Percentiles rank a stretch among this genome's conserved stretches.
phyloP scores from a whole-genome alignment of 1,140 invertebrate genomes.

The Trinorchestia longiramus region DNA sequence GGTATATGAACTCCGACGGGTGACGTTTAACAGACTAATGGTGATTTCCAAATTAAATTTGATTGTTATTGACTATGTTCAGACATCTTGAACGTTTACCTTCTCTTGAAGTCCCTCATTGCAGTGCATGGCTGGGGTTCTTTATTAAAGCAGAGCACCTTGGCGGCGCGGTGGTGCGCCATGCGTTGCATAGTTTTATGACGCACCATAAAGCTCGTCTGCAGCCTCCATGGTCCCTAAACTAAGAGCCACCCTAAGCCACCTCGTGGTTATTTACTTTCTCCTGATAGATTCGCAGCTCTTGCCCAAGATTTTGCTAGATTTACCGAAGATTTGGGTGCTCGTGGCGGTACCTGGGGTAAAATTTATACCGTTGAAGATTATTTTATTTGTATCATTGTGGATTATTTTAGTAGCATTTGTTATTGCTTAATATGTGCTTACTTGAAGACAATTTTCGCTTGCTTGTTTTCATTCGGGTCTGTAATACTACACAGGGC shows the following conservation, averaged over 20 bases:
- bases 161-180: neutral
- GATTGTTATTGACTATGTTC: neutral
- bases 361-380: no score
- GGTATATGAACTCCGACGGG: no score
- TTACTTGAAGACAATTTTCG: no score
- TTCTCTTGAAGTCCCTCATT: neutral
- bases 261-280: constrained; percentile 38
- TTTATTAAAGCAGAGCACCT: constrained; percentile 17
- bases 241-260: constrained; percentile 42
- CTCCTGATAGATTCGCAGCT: constrained; percentile 48
- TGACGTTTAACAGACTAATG: no score
- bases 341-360: neutral
- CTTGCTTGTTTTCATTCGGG: no score
- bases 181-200: constrained; percentile 23
- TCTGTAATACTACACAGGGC: no score
- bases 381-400: no score
- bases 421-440: no score
- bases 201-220: neutral
- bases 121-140: neutral
- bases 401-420: no score
- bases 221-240: neutral
- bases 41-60: neutral
- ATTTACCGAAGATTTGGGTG: constrained; percentile 15
- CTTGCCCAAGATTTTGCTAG: neutral
- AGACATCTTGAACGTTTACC: neutral